Base-by-base conservation (phyloP, 2,888 invertebrate genomes). In the Phortica okadai region DNA sequence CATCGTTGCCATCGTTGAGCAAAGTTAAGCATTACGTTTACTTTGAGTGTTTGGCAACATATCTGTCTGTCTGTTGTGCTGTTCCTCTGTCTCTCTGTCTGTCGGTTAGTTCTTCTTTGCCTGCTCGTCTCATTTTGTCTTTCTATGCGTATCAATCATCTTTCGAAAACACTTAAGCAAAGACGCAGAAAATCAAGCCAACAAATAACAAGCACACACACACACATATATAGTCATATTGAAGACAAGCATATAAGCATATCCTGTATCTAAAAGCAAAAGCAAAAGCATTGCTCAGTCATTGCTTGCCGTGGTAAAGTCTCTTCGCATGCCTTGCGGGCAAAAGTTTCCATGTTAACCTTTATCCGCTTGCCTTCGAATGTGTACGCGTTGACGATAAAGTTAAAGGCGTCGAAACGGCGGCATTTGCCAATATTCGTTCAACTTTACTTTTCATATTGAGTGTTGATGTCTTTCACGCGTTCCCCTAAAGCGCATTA, bases 101-200 rank as follows among this genome's bases (percentile, higher is more conserved):
- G 16, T 59, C 16, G 8, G 41, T 42, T 66, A n/a, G 66, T 41
- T 10, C 41, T 14, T n/a, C 33, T 33, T 66, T 41, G 66, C 42
- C n/a, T 66, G 14, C 66, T 33, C 42, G 56, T 7, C 42, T n/a
- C 42, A 0, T 16, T 56, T 5, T 66, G 33, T 33, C 16, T 41
- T 41, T n/a, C 66, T 33, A 33, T 42, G n/a, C 81, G 81, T 87
- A 85, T 85, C 87, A 85, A 85, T 85, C 85, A 87, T 87, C 82
- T 86, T 83, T 79, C 64, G 78, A 81, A 83, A 84, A 78, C 84
- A 81, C 83, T 84, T 83, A 79, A 75, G 76, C 62, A 62, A 45
- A n/a, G 16, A 21, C 62, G 42, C 21, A n/a, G 21, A 74, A 59
- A 74, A 72, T 64, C 74, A 75, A 64, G 73, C 74, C 75, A 66